Base-by-base conservation (phyloP, 2,888 invertebrate species). In the Pseudanteris insignis region DNA sequence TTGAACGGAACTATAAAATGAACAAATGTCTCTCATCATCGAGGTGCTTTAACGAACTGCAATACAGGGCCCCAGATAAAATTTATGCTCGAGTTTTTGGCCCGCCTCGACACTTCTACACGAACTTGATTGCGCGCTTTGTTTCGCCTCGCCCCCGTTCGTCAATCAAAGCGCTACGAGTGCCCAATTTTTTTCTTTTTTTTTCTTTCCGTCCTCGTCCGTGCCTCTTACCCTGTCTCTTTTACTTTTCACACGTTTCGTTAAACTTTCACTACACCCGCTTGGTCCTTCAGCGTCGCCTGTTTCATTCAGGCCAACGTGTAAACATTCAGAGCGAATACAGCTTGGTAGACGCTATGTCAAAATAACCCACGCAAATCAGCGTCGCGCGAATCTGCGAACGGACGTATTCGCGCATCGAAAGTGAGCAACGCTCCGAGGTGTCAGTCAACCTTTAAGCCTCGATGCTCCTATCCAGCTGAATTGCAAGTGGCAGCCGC, bases 331-430 rank as follows among this genome's bases (percentile, higher is more conserved):
- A 47, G 13, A 4, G 6, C 24, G 41, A 32, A 54, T 62, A 50
- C 50, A 51, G 36, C 38, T 54, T 54, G 47, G 44, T 43, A 38
- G 40, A 61, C 40, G 48, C 41, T 57, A 53, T 53, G 57, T 55
- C 63, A 63, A 51, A 62, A 55, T 62, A 55, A 46, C 30, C 41
- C 50, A 46, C 51, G 51, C 41, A 44, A 58, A 63, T 58, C 53
- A 54, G 58, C 44, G 54, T 32, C 43, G 40, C 24, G 47, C 30
- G 30, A 58, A 57, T 48, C 40, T 58, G 57, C 38, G 48, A 57
- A 50, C 47, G 29, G 26, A n/a, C n/a, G 41, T 37, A 36, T 40
- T 29, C 43, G 47, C 41, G 41, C 37, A 46, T 15, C 34, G 12
- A 2, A 14, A 8, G 8, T 10, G 11, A 18, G 33, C 46, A 29